phyloP scores from a whole-genome alignment of 2,888 invertebrate genomes.

The Xanthia togata region DNA sequence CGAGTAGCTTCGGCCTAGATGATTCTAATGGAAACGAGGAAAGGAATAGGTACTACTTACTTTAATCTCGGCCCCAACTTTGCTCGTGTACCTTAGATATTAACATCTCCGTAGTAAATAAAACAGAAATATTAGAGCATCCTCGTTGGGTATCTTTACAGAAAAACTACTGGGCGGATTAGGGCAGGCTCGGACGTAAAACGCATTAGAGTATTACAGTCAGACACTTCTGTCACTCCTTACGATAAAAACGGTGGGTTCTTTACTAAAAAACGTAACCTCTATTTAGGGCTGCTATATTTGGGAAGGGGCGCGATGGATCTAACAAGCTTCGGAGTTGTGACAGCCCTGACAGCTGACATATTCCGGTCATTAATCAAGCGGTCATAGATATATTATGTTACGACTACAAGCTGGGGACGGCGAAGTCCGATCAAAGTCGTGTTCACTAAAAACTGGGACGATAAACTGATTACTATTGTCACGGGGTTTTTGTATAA shows the following conservation, averaged over 20 bases:
- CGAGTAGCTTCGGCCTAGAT: conserved; percentile 68
- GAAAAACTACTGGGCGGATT: conserved; percentile 55
- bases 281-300: conserved; percentile 84
- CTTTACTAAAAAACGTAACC: conserved; percentile 82
- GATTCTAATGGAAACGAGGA: conserved; percentile 70
- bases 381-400: conserved; percentile 83
- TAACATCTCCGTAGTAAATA: conserved; percentile 50
- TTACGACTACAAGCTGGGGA: conserved; percentile 76
- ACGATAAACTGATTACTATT: conserved; percentile 62
- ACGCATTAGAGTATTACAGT: conserved; percentile 79
- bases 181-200: conserved; percentile 66
- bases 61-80: conserved; percentile 63
- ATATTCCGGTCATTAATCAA: conserved; percentile 89
- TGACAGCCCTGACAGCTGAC: conserved; percentile 89
- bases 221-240: conserved; percentile 77
- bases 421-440: conserved; percentile 71
- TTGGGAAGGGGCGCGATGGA: conserved; percentile 83
- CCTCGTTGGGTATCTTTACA: conserved; percentile 52
- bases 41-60: conserved; percentile 69
- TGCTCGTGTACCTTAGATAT: conserved; percentile 62
- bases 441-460: conserved; percentile 64
- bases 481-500: conserved; percentile 31
- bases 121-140: conserved; percentile 61
- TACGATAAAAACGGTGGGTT: conserved; percentile 82
- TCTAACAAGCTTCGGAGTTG: conserved; percentile 88